These are phyloP conservation scores for Drosophila serrata DNA, from an alignment of 1,140 invertebrate genomes.

Conservation along the genomic window DNA sequence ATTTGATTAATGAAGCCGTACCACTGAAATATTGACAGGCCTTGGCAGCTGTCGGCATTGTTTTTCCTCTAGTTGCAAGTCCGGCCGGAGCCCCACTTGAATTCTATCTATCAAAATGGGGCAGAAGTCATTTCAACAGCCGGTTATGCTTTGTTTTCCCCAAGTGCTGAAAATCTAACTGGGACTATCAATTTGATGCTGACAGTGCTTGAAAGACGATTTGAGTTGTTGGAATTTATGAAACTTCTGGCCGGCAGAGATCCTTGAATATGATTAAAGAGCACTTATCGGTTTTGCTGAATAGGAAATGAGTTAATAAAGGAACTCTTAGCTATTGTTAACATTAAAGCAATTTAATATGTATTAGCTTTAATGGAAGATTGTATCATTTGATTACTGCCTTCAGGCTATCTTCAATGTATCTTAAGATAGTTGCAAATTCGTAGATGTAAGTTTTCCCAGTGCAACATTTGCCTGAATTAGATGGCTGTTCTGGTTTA, in stretches of 20 bases:
- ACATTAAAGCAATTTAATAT: not conserved
- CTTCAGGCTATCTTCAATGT: not conserved
- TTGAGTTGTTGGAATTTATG: constrained; percentile 27
- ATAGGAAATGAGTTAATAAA: not conserved
- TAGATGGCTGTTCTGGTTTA: constrained; percentile 41
- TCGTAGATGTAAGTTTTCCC: constrained; percentile 4
- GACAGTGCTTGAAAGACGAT: constrained; percentile 51
- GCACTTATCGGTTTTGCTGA: not conserved
- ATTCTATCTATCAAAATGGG: constrained; percentile 69
- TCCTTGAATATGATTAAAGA: constrained; percentile 2
- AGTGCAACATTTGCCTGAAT: constrained; percentile 56
- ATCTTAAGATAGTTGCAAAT: not conserved
- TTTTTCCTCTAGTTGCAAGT: constrained; percentile 32
- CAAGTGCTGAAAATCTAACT: constrained; percentile 42
- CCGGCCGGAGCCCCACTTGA: no score
- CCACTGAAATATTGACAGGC: constrained; percentile 71
- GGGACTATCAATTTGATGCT: constrained; percentile 68
- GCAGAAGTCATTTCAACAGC: constrained; percentile 70
- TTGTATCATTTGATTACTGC: not conserved
- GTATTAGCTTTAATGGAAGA: not conserved
- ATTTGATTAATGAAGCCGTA: constrained; percentile 75
- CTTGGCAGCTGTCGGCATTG: constrained; percentile 53
- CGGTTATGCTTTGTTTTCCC: constrained; percentile 36
- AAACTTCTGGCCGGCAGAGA: not conserved
- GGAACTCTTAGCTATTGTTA: not conserved